A percentile compares a stretch with the other conserved stretches of the same genome.
Conservation (phyloP, 1,140 invertebrate genomes). For the Drosophila aff. region DNA sequence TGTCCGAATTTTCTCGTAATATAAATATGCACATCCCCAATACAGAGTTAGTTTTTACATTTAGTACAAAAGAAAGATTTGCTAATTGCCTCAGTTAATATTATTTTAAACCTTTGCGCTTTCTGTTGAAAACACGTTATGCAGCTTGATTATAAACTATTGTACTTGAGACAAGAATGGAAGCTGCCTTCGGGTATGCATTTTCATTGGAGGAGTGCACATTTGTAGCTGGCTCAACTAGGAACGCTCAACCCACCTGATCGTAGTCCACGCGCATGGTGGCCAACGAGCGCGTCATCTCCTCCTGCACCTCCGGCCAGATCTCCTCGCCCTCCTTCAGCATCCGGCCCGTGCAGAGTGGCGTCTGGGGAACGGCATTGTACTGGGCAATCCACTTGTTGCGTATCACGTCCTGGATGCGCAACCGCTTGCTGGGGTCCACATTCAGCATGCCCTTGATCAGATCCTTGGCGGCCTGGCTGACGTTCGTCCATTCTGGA, state of each 20-base stretch:
- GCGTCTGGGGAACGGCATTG: constrained; percentile 96
- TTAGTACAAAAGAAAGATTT: constrained; percentile 1
- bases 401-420: constrained; percentile 95
- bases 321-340: constrained; percentile 95
- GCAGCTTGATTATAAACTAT: neutral
- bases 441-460: constrained; percentile 97
- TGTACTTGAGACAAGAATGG: too few relatives aligned
- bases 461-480: constrained; percentile 96
- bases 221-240: too few relatives aligned
- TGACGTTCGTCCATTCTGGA: constrained; percentile 98
- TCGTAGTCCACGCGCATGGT: constrained; percentile 99
- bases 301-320: constrained; percentile 99
- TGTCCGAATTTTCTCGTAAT: neutral
- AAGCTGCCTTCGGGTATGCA: too few relatives aligned
- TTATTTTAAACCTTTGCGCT: neutral
- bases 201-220: too few relatives aligned
- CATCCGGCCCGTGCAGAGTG: constrained; percentile 94
- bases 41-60: neutral
- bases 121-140: neutral
- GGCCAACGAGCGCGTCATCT: constrained; percentile 98
- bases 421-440: constrained; percentile 94
- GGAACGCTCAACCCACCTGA: constrained; percentile 85
- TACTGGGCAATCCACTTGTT: constrained; percentile 97
- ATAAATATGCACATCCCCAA: too few relatives aligned
- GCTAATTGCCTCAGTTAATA: constrained; percentile 9